Conservation (phyloP, 1,140 invertebrate genomes). For the Acromyrmex charruanus region DNA sequence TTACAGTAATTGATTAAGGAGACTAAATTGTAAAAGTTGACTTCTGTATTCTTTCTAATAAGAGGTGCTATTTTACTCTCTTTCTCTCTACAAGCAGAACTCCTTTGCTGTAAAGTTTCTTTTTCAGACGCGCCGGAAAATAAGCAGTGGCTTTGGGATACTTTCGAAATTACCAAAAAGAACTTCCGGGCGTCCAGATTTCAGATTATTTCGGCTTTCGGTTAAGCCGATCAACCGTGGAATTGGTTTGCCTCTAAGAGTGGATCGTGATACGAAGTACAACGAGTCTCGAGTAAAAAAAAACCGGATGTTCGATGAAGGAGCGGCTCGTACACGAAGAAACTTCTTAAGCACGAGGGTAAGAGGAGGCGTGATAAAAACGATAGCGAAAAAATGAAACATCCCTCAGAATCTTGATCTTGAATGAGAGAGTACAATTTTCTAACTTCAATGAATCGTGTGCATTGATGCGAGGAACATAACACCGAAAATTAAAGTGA, state of each 20-base stretch:
- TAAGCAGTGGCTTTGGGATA: slow-evolving; percentile 52
- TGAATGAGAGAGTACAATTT: slow-evolving; percentile 21
- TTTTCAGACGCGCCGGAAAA: slow-evolving; percentile 42
- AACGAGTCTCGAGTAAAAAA: slow-evolving; percentile 45
- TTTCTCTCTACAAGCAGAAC: slow-evolving; percentile 44
- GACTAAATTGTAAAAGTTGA: slow-evolving; percentile 45
- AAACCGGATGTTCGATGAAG: slow-evolving; percentile 44
- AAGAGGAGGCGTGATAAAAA: slow-evolving; percentile 45
- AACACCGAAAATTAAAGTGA: background rate
- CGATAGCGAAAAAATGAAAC: slow-evolving; percentile 29
- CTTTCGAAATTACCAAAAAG: slow-evolving; percentile 59
- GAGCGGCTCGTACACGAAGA: slow-evolving; percentile 30
- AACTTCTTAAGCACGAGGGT: slow-evolving; percentile 34
- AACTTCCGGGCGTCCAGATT: slow-evolving; percentile 65
- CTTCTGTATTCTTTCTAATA: slow-evolving; percentile 36
- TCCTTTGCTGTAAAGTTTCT: slow-evolving; percentile 35
- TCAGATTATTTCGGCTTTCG: slow-evolving; percentile 66
- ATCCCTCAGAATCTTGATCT: slow-evolving; percentile 36
- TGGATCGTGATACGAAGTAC: slow-evolving; percentile 66
- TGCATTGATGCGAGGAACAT: background rate
- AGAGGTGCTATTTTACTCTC: slow-evolving; percentile 6
- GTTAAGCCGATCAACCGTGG: slow-evolving; percentile 67
- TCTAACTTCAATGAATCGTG: slow-evolving; percentile 13
- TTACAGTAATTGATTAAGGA: slow-evolving; percentile 18
- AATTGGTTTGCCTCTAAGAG: slow-evolving; percentile 68